phyloP scores from a whole-genome alignment of 37 sponge, comb jelly and placozoan species.

The Mnemiopsis leidyi region DNA sequence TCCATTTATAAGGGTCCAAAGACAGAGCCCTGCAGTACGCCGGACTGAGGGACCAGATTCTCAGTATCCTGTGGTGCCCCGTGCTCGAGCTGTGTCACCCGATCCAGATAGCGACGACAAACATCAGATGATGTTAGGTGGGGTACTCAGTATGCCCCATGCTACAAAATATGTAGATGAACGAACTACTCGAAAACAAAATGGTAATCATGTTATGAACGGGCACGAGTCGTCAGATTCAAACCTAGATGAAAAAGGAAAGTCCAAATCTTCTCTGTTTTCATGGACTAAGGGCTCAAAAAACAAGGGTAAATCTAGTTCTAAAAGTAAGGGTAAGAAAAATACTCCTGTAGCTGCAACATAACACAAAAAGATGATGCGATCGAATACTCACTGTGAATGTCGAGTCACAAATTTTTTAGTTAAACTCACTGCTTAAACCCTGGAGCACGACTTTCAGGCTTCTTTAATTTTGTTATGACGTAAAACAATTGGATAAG shows the following conservation, averaged over 20 bases:
- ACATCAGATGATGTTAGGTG: slow-evolving; percentile 41
- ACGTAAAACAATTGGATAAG: no score
- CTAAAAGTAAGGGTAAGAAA: neutral
- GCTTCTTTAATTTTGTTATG: no score
- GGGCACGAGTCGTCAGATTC: neutral
- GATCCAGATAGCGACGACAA: neutral
- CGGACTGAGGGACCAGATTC: neutral
- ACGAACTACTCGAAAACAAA: neutral
- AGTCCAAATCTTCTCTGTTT: neutral
- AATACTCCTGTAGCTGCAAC: neutral
- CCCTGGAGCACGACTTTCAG: no score
- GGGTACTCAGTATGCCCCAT: slow-evolving; percentile 14
- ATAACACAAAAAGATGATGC: neutral
- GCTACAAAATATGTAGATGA: slow-evolving; percentile 30
- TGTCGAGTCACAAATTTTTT: no score
- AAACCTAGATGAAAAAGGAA: neutral
- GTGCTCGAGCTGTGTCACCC: neutral
- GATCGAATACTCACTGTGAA: no score
- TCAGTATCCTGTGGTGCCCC: neutral
- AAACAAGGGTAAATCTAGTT: neutral
- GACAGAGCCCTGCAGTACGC: neutral
- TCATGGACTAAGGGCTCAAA: neutral
- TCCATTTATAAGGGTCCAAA: neutral
- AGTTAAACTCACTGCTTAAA: no score
- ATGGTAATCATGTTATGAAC: neutral